These are phyloP conservation scores for Lycocerus yunnanus DNA, from an alignment of 2,888 invertebrate genomes.

Conservation along the genomic window DNA sequence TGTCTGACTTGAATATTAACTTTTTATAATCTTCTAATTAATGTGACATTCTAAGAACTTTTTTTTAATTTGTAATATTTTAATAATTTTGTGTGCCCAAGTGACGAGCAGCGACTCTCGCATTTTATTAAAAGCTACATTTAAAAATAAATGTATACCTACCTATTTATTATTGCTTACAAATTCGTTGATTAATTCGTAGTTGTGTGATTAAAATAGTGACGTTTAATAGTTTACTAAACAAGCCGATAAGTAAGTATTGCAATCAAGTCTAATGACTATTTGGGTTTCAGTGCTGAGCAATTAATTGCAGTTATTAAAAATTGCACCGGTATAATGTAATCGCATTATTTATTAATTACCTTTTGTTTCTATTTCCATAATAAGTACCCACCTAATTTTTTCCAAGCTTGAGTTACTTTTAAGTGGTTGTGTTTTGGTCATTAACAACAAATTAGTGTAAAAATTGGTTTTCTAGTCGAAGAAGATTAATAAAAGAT, in stretches of 20 bases:
- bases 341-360: conserved; percentile 7
- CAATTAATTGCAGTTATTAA: conserved; percentile 10
- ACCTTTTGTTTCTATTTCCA: conserved; percentile 9
- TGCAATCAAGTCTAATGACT: conserved; percentile 15
- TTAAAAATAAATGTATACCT: background rate
- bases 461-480: background rate
- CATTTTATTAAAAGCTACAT: too few species aligned
- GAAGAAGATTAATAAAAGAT: background rate
- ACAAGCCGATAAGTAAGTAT: conserved; percentile 7
- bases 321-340: background rate
- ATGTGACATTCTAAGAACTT: background rate
- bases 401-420: background rate
- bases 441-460: background rate
- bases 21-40: background rate
- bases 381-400: background rate
- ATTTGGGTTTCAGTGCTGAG: conserved; percentile 12
- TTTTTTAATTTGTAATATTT: background rate
- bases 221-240: conserved; percentile 9
- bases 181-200: conserved; percentile 6
- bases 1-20: background rate
- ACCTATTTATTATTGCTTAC: background rate
- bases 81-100: background rate
- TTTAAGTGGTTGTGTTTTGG: background rate
- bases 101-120: background rate
- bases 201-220: background rate